A percentile compares a stretch with the other conserved stretches of the same genome.
phyloP scores from a whole-genome alignment of 2,113 vertebrate genomes.

The Notothenia rossii region DNA sequence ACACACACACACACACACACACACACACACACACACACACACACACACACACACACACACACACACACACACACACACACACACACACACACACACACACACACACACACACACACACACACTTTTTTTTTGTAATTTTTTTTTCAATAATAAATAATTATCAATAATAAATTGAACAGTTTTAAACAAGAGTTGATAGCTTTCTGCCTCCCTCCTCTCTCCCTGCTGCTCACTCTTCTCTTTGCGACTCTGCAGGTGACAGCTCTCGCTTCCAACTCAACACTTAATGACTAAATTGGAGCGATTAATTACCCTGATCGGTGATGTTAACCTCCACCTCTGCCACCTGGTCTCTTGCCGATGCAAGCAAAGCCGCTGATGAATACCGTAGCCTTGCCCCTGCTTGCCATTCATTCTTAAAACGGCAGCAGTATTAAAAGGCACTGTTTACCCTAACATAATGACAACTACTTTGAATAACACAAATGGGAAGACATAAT shows the following conservation, averaged over 20 bases:
- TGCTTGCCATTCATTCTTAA: conserved; percentile 25
- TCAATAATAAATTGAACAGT: conserved; percentile 5
- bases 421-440: background rate
- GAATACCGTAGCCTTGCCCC: conserved; percentile 32
- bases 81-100: background rate
- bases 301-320: conserved; percentile 72
- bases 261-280: conserved; percentile 49
- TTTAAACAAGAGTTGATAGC: conserved; percentile 3
- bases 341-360: conserved; percentile 67
- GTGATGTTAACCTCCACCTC: conserved; percentile 75
- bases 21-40: background rate
- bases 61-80: background rate
- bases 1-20: background rate
- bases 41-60: background rate
- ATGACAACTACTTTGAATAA: conserved; percentile 10
- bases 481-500: background rate
- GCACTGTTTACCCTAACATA: background rate
- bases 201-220: background rate
- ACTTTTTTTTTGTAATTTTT: no score
- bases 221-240: conserved; percentile 1
- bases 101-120: background rate
- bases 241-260: conserved; percentile 60
- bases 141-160: conserved; percentile 1
- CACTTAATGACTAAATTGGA: conserved; percentile 75
- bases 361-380: conserved; percentile 49